phyloP scores from a whole-genome alignment of 2,888 invertebrate species.

The Chorisops tibialis region DNA sequence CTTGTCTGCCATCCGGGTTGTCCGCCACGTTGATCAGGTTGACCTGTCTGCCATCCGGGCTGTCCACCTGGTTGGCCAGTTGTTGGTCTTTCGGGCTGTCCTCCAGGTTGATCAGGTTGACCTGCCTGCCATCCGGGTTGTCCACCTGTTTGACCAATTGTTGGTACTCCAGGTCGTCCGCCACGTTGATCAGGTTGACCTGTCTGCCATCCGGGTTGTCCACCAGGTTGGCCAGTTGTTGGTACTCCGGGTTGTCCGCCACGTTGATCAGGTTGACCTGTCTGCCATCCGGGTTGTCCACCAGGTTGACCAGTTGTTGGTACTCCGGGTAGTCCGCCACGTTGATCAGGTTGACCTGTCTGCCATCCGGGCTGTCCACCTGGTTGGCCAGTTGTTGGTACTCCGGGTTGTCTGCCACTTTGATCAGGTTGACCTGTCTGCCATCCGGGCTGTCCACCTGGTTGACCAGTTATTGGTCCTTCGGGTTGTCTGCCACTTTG shows the following conservation, averaged over 20 bases:
- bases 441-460: neutral
- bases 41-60: neutral
- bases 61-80: neutral
- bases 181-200: neutral
- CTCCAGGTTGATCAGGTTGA: neutral
- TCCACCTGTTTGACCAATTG: neutral
- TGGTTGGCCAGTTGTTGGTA: neutral
- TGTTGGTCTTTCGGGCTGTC: neutral
- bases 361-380: too few species aligned
- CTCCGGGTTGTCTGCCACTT: neutral
- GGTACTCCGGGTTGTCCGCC: too few species aligned
- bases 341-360: too few species aligned
- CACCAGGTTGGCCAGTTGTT: too few species aligned
- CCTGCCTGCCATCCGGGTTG: neutral
- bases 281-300: neutral
- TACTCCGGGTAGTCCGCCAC: neutral
- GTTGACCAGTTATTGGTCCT: neutral
- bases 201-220: neutral
- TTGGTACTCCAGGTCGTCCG: neutral
- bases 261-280: neutral
- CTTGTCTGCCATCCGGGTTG: neutral
- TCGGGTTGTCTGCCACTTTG: neutral
- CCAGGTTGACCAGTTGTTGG: conserved; percentile 5
- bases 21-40: neutral
- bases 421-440: neutral